Evolutionary conservation across 2,797 vertebrate species (phyloP).

Genomic region (Acanthopagrus latus): DNA sequence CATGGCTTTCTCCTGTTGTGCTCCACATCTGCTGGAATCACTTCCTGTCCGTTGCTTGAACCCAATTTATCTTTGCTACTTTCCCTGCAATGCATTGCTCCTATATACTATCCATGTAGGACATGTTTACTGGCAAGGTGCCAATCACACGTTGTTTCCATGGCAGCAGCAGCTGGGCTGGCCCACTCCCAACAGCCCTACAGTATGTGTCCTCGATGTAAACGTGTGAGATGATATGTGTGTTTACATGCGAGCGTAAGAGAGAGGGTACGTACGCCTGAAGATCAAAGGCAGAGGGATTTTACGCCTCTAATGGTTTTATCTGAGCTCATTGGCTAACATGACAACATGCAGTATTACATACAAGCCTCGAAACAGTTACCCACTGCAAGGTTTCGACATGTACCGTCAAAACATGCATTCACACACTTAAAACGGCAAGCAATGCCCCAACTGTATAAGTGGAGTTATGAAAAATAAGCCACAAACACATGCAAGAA

Average conservation of each 20-base stretch:
- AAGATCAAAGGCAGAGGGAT: slow-evolving; percentile 62
- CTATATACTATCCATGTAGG: slow-evolving; percentile 37
- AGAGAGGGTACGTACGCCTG: slow-evolving; percentile 22
- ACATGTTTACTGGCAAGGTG: slow-evolving; percentile 55
- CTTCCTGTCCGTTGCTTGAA: not conserved
- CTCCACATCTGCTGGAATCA: slow-evolving; percentile 7
- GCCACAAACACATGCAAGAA: not conserved
- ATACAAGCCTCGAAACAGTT: slow-evolving; percentile 28
- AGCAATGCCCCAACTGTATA: not conserved
- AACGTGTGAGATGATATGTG: slow-evolving; percentile 40
- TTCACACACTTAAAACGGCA: not conserved
- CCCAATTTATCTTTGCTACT: slow-evolving; percentile 18
- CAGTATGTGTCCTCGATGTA: slow-evolving; percentile 39
- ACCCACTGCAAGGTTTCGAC: not conserved
- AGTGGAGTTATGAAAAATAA: slow-evolving; percentile 3
- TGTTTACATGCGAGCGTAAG: slow-evolving; percentile 51
- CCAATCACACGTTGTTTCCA: slow-evolving; percentile 71
- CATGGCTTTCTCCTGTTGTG: too few species aligned
- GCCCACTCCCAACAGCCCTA: slow-evolving; percentile 59
- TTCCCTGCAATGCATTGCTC: slow-evolving; percentile 46
- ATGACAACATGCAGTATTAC: slow-evolving; percentile 30
- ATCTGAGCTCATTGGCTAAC: slow-evolving; percentile 32
- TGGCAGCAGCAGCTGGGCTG: slow-evolving; percentile 61
- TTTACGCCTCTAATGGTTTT: slow-evolving; percentile 61
- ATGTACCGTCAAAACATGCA: slow-evolving; percentile 2